A percentile compares a stretch with the other conserved stretches of the same genome.
phyloP scores from a whole-genome alignment of 2,888 invertebrate genomes.

The Conistra vaccinii region DNA sequence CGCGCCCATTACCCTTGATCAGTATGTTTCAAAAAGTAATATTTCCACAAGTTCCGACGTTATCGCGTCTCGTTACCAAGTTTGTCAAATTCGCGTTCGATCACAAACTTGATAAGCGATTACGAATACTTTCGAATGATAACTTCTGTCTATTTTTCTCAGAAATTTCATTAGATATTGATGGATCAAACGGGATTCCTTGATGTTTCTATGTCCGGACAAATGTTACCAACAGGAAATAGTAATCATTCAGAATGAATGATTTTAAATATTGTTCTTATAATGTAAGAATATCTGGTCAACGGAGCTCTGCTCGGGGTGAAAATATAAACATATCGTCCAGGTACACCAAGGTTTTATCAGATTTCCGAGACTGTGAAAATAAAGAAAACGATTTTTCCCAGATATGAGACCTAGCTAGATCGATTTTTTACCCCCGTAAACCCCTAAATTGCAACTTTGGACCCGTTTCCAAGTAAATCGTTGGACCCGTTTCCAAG shows the following conservation, averaged over 20 bases:
- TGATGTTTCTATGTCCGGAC: neutral
- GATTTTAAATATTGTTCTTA: too few relatives aligned
- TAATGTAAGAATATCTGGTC: too few relatives aligned
- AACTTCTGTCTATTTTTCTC: slow-evolving; percentile 42
- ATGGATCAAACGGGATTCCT: neutral
- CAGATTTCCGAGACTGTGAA: too few relatives aligned
- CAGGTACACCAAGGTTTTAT: too few relatives aligned
- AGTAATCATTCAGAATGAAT: neutral
- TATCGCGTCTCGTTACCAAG: slow-evolving; percentile 76
- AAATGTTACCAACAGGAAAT: neutral
- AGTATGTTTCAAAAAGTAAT: slow-evolving; percentile 70
- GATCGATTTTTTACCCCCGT: too few relatives aligned
- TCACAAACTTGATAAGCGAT: slow-evolving; percentile 59
- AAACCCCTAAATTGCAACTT: too few relatives aligned
- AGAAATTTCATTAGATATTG: slow-evolving; percentile 17
- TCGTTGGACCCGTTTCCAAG: too few relatives aligned
- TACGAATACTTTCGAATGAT: slow-evolving; percentile 44
- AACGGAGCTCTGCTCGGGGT: too few relatives aligned
- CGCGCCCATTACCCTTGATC: slow-evolving; percentile 43
- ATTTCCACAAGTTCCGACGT: slow-evolving; percentile 73
- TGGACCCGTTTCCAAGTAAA: too few relatives aligned
- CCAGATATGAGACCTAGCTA: too few relatives aligned
- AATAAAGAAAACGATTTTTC: too few relatives aligned
- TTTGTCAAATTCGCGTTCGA: slow-evolving; percentile 71
- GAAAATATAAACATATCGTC: too few relatives aligned